Evolutionary conservation across 2,797 vertebrate species (phyloP), one percentile per base, ranked within the genome.

Genomic region (Amniataba percoides): DNA sequence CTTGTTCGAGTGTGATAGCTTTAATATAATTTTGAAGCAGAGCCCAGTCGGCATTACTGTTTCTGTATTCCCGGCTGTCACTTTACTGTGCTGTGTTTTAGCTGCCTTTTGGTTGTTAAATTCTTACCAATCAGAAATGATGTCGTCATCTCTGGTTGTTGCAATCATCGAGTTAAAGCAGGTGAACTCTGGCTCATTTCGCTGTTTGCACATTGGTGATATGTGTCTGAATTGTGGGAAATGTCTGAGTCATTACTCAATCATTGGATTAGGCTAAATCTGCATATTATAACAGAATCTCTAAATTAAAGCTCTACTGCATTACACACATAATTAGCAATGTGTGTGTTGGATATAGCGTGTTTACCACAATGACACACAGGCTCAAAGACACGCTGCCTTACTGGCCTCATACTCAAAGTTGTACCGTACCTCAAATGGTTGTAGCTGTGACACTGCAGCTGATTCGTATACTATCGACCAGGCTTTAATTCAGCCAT

Each of bases 21-120:
- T 75, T 74, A 13, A 39, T 46, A 36, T 59, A 43, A 15, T 51
- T 49, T 72, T 71, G 7, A n/a, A 70, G 14, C 48, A 42, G 27
- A 69, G 25, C 23, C 21, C 18, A 39, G 39, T 49, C n/a, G 25
- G 65, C 2, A 11, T 15, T 23, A 25, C 12, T 40, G 36, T 52
- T 51, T 42, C 49, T 4, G 18, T 6, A 36, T 25, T 51, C 15
- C 2, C 5, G n/a, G 1, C 45, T 45, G 43, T 11, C 60, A 16
- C 27, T n/a, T 7, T 9, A 36, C 40, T 49, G 19, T 23, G 11
- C 56, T 68, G 57, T n/a, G 51, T n/a, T 5, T 51, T 68, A 31
- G 10, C 36, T 42, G 7, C 42, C 57, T 36, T 68, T 4, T 62
- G 25, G 18, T 25, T 58, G 53, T 34, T 62, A 19, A 71, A 66